A percentile compares a stretch with the other conserved stretches of the same genome.
These are phyloP conservation scores for Calyptomena viridis DNA, from an alignment of 2,113 vertebrate genomes.

Conservation along the genomic window DNA sequence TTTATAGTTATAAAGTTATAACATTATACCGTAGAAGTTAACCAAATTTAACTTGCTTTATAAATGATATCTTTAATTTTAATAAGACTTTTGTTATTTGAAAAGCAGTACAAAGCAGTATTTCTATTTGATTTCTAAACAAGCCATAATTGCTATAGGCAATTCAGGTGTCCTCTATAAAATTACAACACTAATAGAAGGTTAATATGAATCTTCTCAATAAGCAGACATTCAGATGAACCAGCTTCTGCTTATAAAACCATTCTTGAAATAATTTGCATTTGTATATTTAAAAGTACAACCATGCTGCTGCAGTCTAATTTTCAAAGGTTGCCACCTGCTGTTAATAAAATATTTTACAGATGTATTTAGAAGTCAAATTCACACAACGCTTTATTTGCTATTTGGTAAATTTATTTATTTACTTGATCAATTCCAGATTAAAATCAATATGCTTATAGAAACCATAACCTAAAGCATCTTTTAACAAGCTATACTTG, in stretches of 20 bases:
- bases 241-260: background rate
- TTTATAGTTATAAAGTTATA: background rate
- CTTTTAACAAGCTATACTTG: background rate
- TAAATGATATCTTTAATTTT: background rate
- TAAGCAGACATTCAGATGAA: background rate
- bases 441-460: background rate
- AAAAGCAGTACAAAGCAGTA: background rate
- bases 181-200: background rate
- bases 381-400: background rate
- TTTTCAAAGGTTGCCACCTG: slow-evolving; percentile 82
- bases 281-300: background rate
- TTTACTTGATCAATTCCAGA: slow-evolving; percentile 11
- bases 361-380: slow-evolving; percentile 57
- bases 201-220: background rate
- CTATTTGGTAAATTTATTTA: slow-evolving; percentile 7
- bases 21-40: background rate
- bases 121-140: background rate
- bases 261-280: slow-evolving; percentile 5
- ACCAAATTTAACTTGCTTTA: background rate
- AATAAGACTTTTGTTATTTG: background rate
- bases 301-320: slow-evolving; percentile 9
- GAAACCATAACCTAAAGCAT: background rate
- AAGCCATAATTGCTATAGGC: background rate
- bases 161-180: background rate
- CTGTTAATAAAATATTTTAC: slow-evolving; percentile 79